Evolutionary conservation across 2,888 invertebrate genomes (phyloP).

Genomic region (Epiblema foenella): DNA sequence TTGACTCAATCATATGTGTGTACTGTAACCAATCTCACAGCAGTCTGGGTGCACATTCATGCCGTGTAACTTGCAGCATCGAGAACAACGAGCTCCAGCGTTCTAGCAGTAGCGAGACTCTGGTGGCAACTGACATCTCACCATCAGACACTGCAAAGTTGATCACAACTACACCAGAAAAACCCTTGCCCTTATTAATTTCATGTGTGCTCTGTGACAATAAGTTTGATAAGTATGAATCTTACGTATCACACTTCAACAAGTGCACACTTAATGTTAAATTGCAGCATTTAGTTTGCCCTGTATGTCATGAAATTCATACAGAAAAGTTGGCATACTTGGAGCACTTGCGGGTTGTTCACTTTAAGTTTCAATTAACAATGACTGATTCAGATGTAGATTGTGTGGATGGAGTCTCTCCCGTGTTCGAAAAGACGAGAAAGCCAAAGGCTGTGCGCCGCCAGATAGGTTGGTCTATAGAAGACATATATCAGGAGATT

Average conservation of each 20-base stretch:
- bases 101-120: conserved; percentile 76
- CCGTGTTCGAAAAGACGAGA: conserved; percentile 71
- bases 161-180: conserved; percentile 41
- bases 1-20: conserved; percentile 78
- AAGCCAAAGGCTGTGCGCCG: conserved; percentile 73
- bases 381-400: conserved; percentile 64
- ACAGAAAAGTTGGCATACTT: conserved; percentile 70
- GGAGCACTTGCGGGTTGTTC: conserved; percentile 70
- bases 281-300: conserved; percentile 77
- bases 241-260: conserved; percentile 74
- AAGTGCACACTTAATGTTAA: conserved; percentile 79
- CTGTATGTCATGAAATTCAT: conserved; percentile 78
- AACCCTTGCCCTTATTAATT: conserved; percentile 57
- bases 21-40: conserved; percentile 75
- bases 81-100: conserved; percentile 71
- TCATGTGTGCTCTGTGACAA: conserved; percentile 79
- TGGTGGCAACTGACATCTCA: conserved; percentile 70
- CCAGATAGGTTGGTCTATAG: conserved; percentile 81
- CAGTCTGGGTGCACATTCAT: conserved; percentile 70
- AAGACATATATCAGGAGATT: conserved; percentile 82
- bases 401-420: conserved; percentile 72
- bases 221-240: conserved; percentile 71
- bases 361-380: conserved; percentile 59
- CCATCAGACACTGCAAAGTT: conserved; percentile 50
- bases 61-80: conserved; percentile 75